phyloP scores from a whole-genome alignment of 2,888 invertebrate species.

The Tachina lurida region DNA sequence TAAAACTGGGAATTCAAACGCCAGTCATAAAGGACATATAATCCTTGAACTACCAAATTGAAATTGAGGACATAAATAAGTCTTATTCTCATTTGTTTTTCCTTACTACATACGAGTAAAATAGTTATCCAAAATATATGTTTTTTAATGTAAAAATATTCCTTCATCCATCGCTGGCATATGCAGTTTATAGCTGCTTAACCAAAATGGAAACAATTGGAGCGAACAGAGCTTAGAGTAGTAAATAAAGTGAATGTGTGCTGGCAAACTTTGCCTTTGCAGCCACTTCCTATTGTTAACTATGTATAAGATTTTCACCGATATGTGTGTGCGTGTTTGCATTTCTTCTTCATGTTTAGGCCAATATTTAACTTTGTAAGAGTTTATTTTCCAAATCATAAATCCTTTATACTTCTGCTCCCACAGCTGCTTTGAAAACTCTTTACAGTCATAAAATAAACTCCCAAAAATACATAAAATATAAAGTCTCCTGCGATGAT shows the following conservation, averaged over 20 bases:
- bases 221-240: neutral
- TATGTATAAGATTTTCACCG: neutral
- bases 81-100: no score
- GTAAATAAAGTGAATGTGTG: neutral
- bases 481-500: slow-evolving; percentile 12
- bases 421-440: slow-evolving; percentile 31
- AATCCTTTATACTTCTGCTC: slow-evolving; percentile 49
- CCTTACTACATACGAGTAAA: no score
- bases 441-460: slow-evolving; percentile 36
- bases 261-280: neutral
- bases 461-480: slow-evolving; percentile 34
- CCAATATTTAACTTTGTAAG: slow-evolving; percentile 67
- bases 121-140: neutral
- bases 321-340: neutral
- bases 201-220: neutral
- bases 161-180: neutral
- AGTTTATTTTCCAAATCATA: slow-evolving; percentile 66
- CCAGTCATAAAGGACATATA: no score
- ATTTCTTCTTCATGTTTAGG: slow-evolving; percentile 39
- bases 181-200: neutral
- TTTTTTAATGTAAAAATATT: neutral
- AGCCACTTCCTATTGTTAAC: neutral
- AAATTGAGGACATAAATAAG: no score
- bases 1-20: no score
- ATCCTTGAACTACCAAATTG: no score